Percentiles rank a stretch among this genome's conserved stretches.
Evolutionary conservation across 2,113 vertebrate genomes (phyloP).

Genomic region (Melanerpes formicivorus): DNA sequence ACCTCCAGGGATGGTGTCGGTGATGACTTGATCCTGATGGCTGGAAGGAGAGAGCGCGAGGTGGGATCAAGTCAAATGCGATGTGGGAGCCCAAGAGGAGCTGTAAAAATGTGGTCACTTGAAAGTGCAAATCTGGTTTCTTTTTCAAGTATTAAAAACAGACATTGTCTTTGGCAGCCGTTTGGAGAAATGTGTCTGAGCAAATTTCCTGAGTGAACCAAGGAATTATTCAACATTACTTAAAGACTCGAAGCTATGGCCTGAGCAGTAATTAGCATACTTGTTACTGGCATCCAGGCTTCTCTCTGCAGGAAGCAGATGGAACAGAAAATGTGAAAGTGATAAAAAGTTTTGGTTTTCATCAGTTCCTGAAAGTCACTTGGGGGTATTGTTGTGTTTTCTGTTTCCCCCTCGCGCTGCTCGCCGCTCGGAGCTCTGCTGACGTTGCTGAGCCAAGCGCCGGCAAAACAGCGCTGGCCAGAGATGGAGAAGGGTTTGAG

Average conservation of each 20-base stretch:
- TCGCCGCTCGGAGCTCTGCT: constrained; percentile 2
- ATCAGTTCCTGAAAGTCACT: constrained; percentile 28
- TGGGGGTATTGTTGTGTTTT: neutral
- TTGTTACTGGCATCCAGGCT: constrained; percentile 70
- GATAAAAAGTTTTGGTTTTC: constrained; percentile 65
- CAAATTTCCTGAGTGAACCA: constrained; percentile 78
- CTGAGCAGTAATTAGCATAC: constrained; percentile 77
- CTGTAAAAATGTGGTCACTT: constrained; percentile 75
- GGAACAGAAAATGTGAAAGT: constrained; percentile 61
- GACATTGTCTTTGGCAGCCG: constrained; percentile 78
- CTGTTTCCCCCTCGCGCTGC: neutral
- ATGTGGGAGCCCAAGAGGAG: constrained; percentile 54
- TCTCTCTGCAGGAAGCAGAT: constrained; percentile 67
- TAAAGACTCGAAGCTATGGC: constrained; percentile 76
- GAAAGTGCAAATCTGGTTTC: constrained; percentile 80
- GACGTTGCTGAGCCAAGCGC: neutral
- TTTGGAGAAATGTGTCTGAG: constrained; percentile 77
- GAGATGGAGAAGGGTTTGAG: neutral
- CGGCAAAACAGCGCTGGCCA: neutral
- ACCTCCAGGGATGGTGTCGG: too few relatives aligned
- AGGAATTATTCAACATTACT: constrained; percentile 75
- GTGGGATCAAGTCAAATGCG: constrained; percentile 30
- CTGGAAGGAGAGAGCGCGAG: constrained; percentile 40
- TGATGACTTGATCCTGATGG: neutral
- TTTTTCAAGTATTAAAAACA: constrained; percentile 83